Evolutionary conservation across 2,797 vertebrate species (phyloP).

Genomic region (Arrhamphus sclerolepis): DNA sequence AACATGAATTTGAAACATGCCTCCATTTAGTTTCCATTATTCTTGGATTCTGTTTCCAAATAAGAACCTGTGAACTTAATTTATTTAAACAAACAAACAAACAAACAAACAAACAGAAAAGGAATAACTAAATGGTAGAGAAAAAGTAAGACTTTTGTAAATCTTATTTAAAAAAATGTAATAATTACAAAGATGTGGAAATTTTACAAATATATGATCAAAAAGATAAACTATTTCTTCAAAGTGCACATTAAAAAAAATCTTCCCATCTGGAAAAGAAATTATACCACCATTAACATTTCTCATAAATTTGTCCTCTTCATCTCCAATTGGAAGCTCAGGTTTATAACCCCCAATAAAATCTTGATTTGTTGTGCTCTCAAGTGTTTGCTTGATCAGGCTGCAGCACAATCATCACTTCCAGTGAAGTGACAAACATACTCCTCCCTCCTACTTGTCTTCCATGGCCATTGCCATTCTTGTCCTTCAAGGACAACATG

Average conservation of each 20-base stretch:
- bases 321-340: constrained; percentile 77
- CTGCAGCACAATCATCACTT: constrained; percentile 74
- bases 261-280: constrained; percentile 71
- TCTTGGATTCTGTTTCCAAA: constrained; percentile 25
- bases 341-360: constrained; percentile 85
- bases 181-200: constrained; percentile 12
- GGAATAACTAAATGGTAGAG: too few species aligned
- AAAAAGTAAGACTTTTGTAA: constrained; percentile 8
- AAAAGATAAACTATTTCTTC: constrained; percentile 48
- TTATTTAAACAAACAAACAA: too few species aligned
- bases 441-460: constrained; percentile 41
- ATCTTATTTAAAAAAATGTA: background rate
- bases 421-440: constrained; percentile 55
- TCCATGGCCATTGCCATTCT: constrained; percentile 25
- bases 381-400: constrained; percentile 81
- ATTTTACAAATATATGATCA: constrained; percentile 37
- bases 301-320: constrained; percentile 82
- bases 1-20: constrained; percentile 58
- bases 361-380: constrained; percentile 83
- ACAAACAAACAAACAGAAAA: too few species aligned
- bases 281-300: constrained; percentile 78
- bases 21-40: constrained; percentile 51
- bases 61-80: constrained; percentile 6
- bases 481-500: constrained; percentile 18
- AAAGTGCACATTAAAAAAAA: constrained; percentile 64